Evolutionary conservation across 92 coral and sea anemone genomes (phyloP).

Genomic region (Hydrozoanthus gracilis): DNA sequence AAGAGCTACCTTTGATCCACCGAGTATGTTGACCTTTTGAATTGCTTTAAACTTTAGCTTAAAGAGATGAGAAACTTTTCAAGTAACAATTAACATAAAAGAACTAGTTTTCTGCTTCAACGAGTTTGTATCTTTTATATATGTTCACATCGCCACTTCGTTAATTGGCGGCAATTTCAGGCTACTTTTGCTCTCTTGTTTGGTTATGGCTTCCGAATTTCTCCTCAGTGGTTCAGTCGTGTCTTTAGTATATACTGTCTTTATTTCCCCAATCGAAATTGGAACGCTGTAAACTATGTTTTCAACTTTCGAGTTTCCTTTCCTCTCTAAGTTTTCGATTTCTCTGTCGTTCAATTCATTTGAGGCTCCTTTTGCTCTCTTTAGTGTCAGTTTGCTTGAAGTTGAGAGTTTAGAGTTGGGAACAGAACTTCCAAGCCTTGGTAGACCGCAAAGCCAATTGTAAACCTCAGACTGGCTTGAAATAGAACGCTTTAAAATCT

Average conservation of each 20-base stretch:
- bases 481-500: constrained; percentile 69
- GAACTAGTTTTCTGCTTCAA: not conserved
- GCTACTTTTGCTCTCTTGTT: not conserved
- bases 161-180: not conserved
- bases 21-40: too few species aligned
- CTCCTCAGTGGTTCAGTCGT: not conserved
- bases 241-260: not conserved
- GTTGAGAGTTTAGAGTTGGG: constrained; percentile 3
- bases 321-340: constrained; percentile 15
- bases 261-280: not conserved
- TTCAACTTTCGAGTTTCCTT: constrained; percentile 56
- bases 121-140: not conserved
- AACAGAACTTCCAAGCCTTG: constrained; percentile 51
- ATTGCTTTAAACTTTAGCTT: too few species aligned
- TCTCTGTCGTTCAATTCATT: not conserved
- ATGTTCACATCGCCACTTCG: constrained; percentile 1
- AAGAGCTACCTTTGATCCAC: too few species aligned
- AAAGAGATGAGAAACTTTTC: too few species aligned
- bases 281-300: constrained; percentile 72
- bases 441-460: constrained; percentile 74
- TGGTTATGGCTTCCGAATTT: not conserved
- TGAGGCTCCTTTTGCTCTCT: constrained; percentile 1
- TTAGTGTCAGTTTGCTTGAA: not conserved
- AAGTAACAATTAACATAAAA: not conserved
- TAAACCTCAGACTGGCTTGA: constrained; percentile 74